Conservation (phyloP, 2,797 vertebrate genomes). For the Manis javanica region DNA sequence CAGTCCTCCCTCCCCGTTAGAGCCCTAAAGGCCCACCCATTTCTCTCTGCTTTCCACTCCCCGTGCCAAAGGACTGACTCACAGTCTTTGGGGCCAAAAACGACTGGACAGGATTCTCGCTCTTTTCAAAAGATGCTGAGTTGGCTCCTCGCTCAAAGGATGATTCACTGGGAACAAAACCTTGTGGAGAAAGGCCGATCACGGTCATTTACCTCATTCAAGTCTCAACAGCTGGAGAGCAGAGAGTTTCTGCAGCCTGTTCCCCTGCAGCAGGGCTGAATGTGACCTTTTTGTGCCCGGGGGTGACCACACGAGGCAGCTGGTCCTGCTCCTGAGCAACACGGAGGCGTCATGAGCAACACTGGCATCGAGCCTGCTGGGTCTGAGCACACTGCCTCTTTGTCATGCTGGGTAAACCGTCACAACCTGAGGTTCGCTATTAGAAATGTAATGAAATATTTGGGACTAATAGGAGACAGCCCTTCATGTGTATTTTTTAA, state of each 20-base stretch:
- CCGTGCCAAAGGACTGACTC: constrained; percentile 64
- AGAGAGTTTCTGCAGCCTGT: neutral
- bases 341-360: neutral
- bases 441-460: neutral
- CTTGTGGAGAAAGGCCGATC: neutral
- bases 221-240: constrained; percentile 45
- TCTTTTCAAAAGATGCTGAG: constrained; percentile 74
- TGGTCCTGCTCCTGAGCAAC: neutral
- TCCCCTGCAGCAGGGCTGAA: neutral
- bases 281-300: constrained; percentile 35
- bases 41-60: neutral
- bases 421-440: neutral
- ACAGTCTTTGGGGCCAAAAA: neutral
- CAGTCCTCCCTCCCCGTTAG: neutral
- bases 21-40: neutral
- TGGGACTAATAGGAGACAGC: neutral
- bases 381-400: neutral
- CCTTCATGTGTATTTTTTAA: neutral
- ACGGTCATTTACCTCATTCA: constrained; percentile 59
- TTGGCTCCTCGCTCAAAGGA: constrained; percentile 44
- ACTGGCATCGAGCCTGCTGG: neutral
- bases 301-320: neutral
- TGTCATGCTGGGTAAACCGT: neutral
- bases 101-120: neutral
- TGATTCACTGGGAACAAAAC: constrained; percentile 70